Conservation (phyloP, 2,888 invertebrate species). For the Meghimatium bilineatum region DNA sequence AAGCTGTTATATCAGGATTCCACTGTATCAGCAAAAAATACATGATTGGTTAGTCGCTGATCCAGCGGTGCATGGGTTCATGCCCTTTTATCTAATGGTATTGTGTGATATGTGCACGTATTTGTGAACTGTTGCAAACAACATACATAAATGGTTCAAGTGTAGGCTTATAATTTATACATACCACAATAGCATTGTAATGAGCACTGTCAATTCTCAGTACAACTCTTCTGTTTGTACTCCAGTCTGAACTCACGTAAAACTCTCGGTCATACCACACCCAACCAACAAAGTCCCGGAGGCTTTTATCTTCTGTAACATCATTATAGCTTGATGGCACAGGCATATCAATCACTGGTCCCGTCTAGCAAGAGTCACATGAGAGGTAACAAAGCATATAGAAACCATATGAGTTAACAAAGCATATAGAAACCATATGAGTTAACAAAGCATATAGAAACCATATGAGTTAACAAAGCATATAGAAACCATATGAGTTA, state of each 20-base stretch:
- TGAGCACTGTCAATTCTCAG: slow-evolving; percentile 94
- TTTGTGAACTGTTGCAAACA: too few relatives aligned
- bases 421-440: too few relatives aligned
- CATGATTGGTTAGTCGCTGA: too few relatives aligned
- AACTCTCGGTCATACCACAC: slow-evolving; percentile 97
- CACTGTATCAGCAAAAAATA: too few relatives aligned
- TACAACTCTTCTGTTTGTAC: slow-evolving; percentile 82
- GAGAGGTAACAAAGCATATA: too few relatives aligned
- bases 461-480: background rate
- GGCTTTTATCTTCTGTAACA: slow-evolving; percentile 84
- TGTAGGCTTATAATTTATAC: too few relatives aligned
- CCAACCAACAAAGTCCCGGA: slow-evolving; percentile 95
- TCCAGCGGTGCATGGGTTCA: too few relatives aligned
- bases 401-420: background rate
- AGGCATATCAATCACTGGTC: slow-evolving; percentile 88
- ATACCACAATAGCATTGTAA: slow-evolving; percentile 89
- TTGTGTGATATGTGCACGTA: too few relatives aligned
- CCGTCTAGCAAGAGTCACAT: slow-evolving; percentile 78
- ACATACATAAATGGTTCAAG: too few relatives aligned
- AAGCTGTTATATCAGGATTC: too few relatives aligned
- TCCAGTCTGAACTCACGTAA: slow-evolving; percentile 87
- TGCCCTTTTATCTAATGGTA: too few relatives aligned
- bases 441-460: background rate
- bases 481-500: too few relatives aligned
- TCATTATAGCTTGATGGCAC: slow-evolving; percentile 98